A percentile compares a stretch with the other conserved stretches of the same genome.
Conservation (phyloP, 37 sponge, comb jelly and placozoan genomes). For the Sycon ciliatum region DNA sequence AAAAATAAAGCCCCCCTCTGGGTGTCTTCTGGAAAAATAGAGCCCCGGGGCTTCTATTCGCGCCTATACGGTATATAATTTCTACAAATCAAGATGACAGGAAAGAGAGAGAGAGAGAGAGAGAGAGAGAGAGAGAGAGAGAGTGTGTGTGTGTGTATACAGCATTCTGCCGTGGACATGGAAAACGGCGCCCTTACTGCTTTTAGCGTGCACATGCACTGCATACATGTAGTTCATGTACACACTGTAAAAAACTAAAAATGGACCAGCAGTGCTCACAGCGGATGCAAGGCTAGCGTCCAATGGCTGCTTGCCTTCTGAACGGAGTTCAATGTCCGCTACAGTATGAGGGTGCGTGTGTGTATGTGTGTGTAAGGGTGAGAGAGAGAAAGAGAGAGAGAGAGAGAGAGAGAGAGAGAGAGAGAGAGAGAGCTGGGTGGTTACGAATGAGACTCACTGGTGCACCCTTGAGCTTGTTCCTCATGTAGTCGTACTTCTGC, state of each 20-base stretch:
- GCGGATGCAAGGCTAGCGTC: conserved; percentile 70
- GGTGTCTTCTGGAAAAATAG: too few species aligned
- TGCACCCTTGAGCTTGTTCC: conserved; percentile 33
- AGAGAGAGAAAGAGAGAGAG: not conserved
- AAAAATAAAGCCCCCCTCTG: too few species aligned
- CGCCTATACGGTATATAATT: too few species aligned
- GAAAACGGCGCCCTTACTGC: too few species aligned
- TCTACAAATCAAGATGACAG: conserved; percentile 32
- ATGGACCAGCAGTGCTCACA: too few species aligned
- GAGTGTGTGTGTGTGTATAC: too few species aligned
- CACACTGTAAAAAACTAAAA: conserved; percentile 82
- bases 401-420: not conserved
- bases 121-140: too few species aligned
- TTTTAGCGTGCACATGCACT: too few species aligned
- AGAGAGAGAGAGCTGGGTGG: not conserved
- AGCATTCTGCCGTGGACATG: too few species aligned
- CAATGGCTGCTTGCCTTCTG: conserved; percentile 17
- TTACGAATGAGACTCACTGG: not conserved
- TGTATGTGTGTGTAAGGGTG: not conserved
- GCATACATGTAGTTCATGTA: too few species aligned
- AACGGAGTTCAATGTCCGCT: conserved; percentile 24
- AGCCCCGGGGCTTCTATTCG: too few species aligned
- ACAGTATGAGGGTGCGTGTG: too few species aligned
- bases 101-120: not conserved
- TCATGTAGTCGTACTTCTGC: conserved; percentile 69